phyloP scores from a whole-genome alignment of 2,797 vertebrate genomes.

The Falco rusticolus region DNA sequence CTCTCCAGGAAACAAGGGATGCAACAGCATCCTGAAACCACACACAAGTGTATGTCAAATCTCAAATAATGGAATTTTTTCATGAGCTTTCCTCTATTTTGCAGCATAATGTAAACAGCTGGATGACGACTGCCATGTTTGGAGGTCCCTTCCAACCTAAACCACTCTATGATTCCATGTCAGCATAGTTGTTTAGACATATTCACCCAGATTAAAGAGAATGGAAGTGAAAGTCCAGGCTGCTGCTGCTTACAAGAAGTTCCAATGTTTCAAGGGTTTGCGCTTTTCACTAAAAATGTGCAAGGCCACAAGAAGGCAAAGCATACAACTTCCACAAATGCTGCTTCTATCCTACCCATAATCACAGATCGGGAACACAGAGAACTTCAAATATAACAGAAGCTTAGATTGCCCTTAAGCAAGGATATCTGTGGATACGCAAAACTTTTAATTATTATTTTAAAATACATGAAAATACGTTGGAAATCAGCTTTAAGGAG shows the following conservation, averaged over 20 bases:
- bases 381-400: not conserved
- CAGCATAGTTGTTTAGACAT: not conserved
- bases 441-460: not conserved
- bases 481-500: not conserved
- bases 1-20: not conserved
- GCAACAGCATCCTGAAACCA: not conserved
- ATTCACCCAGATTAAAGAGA: not conserved
- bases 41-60: not conserved
- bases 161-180: not conserved
- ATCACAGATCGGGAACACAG: not conserved
- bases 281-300: not conserved
- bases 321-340: not conserved
- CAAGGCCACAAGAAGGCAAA: not conserved
- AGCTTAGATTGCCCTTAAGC: not conserved
- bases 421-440: not conserved
- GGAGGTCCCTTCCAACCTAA: too few species aligned
- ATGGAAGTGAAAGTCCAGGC: not conserved
- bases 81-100: not conserved
- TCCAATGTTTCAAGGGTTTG: not conserved
- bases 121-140: not conserved
- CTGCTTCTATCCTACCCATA: not conserved
- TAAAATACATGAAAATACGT: not conserved
- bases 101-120: not conserved
- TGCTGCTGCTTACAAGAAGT: not conserved
- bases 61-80: not conserved